Conservation (phyloP, 1,140 invertebrate genomes). For the Tenebrio molitor region DNA sequence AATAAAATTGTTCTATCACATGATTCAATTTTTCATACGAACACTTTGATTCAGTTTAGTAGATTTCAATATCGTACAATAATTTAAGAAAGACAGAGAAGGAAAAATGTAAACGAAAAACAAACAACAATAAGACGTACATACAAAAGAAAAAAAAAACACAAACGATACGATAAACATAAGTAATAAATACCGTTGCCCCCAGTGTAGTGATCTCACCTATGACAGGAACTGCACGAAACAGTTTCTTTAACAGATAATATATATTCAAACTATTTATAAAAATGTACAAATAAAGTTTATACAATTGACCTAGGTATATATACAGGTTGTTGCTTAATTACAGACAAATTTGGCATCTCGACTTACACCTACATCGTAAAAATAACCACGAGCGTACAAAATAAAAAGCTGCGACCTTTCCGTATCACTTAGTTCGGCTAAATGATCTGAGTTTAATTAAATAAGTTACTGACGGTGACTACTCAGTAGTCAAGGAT, state of each 20-base stretch:
- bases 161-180: slow-evolving; percentile 43
- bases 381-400: slow-evolving; percentile 3
- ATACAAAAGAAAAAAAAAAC: slow-evolving; percentile 29
- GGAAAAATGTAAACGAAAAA: slow-evolving; percentile 35
- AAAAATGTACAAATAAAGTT: slow-evolving; percentile 48
- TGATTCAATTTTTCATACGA: slow-evolving; percentile 41
- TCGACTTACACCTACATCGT: slow-evolving; percentile 4
- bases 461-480: slow-evolving; percentile 35
- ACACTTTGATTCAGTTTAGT: slow-evolving; percentile 45
- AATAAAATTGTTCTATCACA: slow-evolving; percentile 38
- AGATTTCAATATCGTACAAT: slow-evolving; percentile 11
- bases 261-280: slow-evolving; percentile 31
- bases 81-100: slow-evolving; percentile 15
- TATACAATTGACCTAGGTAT: slow-evolving; percentile 46
- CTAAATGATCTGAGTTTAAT: slow-evolving; percentile 38
- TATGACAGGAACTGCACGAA: slow-evolving; percentile 40
- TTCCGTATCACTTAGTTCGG: slow-evolving; percentile 29
- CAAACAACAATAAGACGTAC: slow-evolving; percentile 33
- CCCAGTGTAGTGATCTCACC: background rate
- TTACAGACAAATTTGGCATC: slow-evolving; percentile 27
- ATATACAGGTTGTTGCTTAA: slow-evolving; percentile 37
- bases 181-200: slow-evolving; percentile 42
- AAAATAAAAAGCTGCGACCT: background rate
- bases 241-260: slow-evolving; percentile 43
- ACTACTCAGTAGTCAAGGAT: slow-evolving; percentile 38